These are phyloP conservation scores for Pao palembangensis DNA, from an alignment of 2,113 vertebrate genomes.

Conservation along the genomic window DNA sequence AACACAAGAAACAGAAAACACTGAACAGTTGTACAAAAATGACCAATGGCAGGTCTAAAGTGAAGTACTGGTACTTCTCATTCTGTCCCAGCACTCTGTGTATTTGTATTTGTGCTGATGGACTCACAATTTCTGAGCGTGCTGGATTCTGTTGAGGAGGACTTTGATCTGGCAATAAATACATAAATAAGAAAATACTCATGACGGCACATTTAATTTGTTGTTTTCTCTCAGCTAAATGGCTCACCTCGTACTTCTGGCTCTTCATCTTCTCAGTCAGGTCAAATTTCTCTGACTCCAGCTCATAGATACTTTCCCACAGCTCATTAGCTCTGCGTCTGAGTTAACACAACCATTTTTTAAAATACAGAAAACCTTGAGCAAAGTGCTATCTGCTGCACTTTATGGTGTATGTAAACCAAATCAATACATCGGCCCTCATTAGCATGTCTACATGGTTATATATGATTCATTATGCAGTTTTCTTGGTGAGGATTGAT, in stretches of 20 bases:
- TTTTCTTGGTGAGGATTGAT: too few species aligned
- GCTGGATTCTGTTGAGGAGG: slow-evolving; percentile 77
- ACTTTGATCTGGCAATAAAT: slow-evolving; percentile 69
- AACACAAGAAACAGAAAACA: slow-evolving; percentile 8
- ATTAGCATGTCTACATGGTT: too few species aligned
- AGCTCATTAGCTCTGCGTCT: slow-evolving; percentile 78
- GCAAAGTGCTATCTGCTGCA: too few species aligned
- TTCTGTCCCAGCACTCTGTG: too few species aligned
- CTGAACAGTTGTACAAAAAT: not conserved
- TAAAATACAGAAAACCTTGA: too few species aligned
- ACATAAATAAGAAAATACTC: not conserved
- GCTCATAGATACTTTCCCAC: slow-evolving; percentile 82
- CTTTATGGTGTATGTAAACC: too few species aligned
- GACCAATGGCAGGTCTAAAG: not conserved
- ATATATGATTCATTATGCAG: too few species aligned
- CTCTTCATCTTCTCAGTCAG: slow-evolving; percentile 81
- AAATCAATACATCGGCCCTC: too few species aligned
- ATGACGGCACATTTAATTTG: slow-evolving; percentile 1
- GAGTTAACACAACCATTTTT: slow-evolving; percentile 54
- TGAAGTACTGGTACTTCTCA: too few species aligned
- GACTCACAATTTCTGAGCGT: slow-evolving; percentile 81
- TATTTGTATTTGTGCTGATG: not conserved
- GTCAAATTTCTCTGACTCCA: slow-evolving; percentile 92
- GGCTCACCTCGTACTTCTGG: slow-evolving; percentile 85
- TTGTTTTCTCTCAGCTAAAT: not conserved